These are phyloP conservation scores for Echinarachnius parma DNA, from an alignment of 53 echinoderm and acorn worm species.

Conservation along the genomic window DNA sequence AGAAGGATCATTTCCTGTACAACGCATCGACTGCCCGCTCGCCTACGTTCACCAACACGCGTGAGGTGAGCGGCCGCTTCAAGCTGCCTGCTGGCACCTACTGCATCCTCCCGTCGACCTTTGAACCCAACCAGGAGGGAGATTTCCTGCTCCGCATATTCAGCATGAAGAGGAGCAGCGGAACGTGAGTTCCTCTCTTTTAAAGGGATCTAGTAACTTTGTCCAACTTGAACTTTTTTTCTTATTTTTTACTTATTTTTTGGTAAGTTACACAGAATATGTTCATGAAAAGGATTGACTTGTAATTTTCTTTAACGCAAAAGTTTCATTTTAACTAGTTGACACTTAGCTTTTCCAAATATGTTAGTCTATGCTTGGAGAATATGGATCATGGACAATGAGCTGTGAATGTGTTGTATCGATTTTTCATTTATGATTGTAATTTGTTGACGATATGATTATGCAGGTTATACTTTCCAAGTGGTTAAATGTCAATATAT, in stretches of 20 bases:
- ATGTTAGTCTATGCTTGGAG: too few species aligned
- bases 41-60: conserved; percentile 86
- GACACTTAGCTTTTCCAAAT: too few species aligned
- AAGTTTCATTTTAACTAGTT: background rate
- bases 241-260: background rate
- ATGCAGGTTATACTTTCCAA: too few species aligned
- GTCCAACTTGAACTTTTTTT: background rate
- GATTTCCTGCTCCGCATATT: conserved; percentile 83
- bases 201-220: too few species aligned
- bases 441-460: too few species aligned
- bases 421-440: too few species aligned
- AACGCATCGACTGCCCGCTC: conserved; percentile 93
- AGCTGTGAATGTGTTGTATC: too few species aligned
- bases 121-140: conserved; percentile 82
- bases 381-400: too few species aligned
- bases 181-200: conserved; percentile 66
- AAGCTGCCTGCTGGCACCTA: conserved; percentile 80
- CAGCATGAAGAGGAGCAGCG: conserved; percentile 62
- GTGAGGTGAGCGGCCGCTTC: conserved; percentile 94
- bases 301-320: background rate
- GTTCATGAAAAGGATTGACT: background rate
- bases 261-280: background rate
- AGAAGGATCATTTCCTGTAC: conserved; percentile 96
- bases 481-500: too few species aligned
- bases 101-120: conserved; percentile 91